Evolutionary conservation across 2,888 invertebrate species (phyloP).

Genomic region (Theodoxus fluviatilis): DNA sequence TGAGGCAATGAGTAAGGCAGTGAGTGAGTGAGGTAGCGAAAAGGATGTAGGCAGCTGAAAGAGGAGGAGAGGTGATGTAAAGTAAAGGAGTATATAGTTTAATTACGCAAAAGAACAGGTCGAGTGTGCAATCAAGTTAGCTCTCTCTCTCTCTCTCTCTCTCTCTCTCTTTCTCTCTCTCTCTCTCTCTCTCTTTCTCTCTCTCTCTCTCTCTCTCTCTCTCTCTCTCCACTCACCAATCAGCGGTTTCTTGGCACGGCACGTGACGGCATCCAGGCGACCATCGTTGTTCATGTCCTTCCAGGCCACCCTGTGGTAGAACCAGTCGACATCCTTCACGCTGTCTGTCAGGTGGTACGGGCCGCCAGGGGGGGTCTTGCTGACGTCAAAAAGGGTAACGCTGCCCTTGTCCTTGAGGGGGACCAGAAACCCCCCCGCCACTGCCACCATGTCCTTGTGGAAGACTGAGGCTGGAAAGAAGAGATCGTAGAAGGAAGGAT

Average conservation of each 20-base stretch:
- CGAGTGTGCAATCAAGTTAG: no score
- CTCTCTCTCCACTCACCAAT: slow-evolving; percentile 30
- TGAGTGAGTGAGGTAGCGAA: no score
- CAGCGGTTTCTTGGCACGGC: slow-evolving; percentile 31
- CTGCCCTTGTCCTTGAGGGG: slow-evolving; percentile 38
- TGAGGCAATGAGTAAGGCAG: no score
- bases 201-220: no score
- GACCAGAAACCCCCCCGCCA: slow-evolving; percentile 40
- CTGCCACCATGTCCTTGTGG: slow-evolving; percentile 28
- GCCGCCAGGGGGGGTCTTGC: slow-evolving; percentile 23
- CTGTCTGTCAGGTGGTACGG: not conserved
- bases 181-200: no score
- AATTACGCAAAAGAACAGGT: no score
- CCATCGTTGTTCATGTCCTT: slow-evolving; percentile 44
- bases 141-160: no score
- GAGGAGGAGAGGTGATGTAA: no score
- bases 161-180: no score
- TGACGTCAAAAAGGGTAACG: slow-evolving; percentile 33
- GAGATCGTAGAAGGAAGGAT: no score
- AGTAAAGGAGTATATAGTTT: no score
- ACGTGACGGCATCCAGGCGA: slow-evolving; percentile 35
- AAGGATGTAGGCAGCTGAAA: no score
- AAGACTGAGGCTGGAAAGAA: slow-evolving; percentile 40
- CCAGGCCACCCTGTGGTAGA: slow-evolving; percentile 42
- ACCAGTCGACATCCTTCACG: slow-evolving; percentile 31